Evolutionary conservation across 2,797 vertebrate genomes (phyloP).

Genomic region (Chelonia mydas): DNA sequence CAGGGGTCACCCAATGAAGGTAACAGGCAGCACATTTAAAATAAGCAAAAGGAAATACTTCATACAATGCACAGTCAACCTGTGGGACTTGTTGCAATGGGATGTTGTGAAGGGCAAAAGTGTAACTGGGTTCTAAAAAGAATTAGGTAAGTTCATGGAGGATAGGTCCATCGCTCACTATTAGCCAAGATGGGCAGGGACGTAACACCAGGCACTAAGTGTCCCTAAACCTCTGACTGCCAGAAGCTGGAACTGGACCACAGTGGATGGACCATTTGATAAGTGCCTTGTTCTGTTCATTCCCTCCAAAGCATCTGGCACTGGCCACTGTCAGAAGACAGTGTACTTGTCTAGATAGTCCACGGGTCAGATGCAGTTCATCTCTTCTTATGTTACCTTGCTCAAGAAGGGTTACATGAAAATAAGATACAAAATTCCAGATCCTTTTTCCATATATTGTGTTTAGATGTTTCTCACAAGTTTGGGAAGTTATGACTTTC

Average conservation of each 20-base stretch:
- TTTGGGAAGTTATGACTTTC: background rate
- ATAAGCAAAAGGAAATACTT: too few relatives aligned
- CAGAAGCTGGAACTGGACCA: background rate
- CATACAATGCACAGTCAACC: too few relatives aligned
- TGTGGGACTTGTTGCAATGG: too few relatives aligned
- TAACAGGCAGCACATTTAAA: too few relatives aligned
- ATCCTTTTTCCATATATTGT: background rate
- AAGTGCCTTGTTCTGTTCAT: background rate
- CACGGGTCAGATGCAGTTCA: background rate
- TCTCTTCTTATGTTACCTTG: too few relatives aligned
- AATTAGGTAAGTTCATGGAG: too few relatives aligned
- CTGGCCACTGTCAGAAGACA: background rate
- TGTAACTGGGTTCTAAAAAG: too few relatives aligned
- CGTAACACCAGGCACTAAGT: background rate
- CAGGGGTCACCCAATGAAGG: too few relatives aligned
- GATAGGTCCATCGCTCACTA: too few relatives aligned
- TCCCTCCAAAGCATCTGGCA: background rate
- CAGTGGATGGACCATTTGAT: background rate
- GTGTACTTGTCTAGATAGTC: too few relatives aligned
- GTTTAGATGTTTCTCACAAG: background rate
- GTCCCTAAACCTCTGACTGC: background rate
- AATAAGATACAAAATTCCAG: background rate
- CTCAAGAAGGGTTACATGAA: background rate
- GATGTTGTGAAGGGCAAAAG: too few relatives aligned
- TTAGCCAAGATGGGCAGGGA: too few relatives aligned